Conservation (phyloP, 2,888 invertebrate genomes). For the Clanis bilineata region DNA sequence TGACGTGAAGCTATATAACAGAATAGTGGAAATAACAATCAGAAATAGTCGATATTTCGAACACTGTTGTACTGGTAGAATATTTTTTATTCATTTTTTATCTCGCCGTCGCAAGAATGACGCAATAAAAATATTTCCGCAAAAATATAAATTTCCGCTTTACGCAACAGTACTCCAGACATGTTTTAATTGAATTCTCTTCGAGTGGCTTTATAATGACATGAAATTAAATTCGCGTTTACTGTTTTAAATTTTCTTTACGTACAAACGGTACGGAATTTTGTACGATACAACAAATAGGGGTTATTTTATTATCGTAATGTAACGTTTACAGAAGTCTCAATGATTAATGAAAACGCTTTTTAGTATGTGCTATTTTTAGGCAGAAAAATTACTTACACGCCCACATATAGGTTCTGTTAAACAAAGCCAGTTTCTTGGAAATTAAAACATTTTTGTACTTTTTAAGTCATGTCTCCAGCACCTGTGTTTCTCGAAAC, state of each 20-base stretch:
- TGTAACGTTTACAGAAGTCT: too few species aligned
- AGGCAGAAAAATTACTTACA: too few species aligned
- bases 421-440: too few species aligned
- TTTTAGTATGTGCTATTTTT: too few species aligned
- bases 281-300: background rate
- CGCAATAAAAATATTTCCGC: background rate
- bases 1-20: background rate
- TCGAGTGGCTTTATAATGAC: background rate
- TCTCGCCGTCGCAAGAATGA: background rate
- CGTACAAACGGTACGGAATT: background rate
- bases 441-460: too few species aligned
- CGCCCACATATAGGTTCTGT: too few species aligned
- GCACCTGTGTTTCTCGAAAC: too few species aligned
- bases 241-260: background rate
- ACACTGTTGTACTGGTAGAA: background rate
- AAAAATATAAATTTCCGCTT: constrained; percentile 6
- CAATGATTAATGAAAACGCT: too few species aligned
- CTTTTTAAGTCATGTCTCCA: too few species aligned
- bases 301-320: background rate
- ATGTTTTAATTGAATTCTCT: constrained; percentile 7
- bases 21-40: background rate
- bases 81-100: background rate
- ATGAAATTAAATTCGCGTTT: background rate
- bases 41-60: background rate
- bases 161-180: background rate